These are phyloP conservation scores for Graptemys geographica DNA, from an alignment of 2,797 vertebrate genomes.

Conservation along the genomic window DNA sequence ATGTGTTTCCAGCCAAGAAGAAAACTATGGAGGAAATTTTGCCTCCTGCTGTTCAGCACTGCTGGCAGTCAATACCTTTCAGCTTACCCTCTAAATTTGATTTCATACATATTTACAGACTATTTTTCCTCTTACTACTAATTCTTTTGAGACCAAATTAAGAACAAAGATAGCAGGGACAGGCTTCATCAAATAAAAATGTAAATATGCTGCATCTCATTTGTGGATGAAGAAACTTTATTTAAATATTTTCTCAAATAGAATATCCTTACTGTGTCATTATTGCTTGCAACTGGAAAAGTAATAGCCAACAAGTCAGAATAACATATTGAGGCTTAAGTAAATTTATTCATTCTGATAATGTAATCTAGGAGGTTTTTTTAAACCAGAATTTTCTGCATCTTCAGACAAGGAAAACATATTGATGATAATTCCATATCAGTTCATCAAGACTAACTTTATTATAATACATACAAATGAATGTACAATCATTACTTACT, in stretches of 20 bases:
- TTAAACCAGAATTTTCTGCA: constrained; percentile 24
- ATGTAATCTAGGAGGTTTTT: constrained; percentile 34
- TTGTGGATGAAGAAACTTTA: constrained; percentile 84
- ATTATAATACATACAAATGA: constrained; percentile 3
- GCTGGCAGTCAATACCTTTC: constrained; percentile 89
- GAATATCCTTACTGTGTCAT: constrained; percentile 78
- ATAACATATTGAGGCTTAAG: constrained; percentile 66
- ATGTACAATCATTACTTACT: background rate
- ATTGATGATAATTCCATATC: background rate
- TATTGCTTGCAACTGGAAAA: constrained; percentile 76
- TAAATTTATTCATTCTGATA: constrained; percentile 69
- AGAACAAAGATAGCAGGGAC: constrained; percentile 86
- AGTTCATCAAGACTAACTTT: background rate
- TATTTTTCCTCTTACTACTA: constrained; percentile 86
- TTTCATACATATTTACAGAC: constrained; percentile 89
- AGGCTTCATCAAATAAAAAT: constrained; percentile 88
- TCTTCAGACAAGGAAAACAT: constrained; percentile 42
- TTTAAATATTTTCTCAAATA: constrained; percentile 83
- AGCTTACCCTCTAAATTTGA: constrained; percentile 87
- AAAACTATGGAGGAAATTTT: constrained; percentile 90
- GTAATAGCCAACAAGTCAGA: constrained; percentile 75
- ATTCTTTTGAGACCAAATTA: constrained; percentile 87
- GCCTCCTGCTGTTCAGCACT: constrained; percentile 89
- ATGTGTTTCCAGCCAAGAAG: constrained; percentile 86
- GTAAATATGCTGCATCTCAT: constrained; percentile 86